phyloP scores from a whole-genome alignment of 2,888 invertebrate species.

The Hirtodrosophila trivittata region DNA sequence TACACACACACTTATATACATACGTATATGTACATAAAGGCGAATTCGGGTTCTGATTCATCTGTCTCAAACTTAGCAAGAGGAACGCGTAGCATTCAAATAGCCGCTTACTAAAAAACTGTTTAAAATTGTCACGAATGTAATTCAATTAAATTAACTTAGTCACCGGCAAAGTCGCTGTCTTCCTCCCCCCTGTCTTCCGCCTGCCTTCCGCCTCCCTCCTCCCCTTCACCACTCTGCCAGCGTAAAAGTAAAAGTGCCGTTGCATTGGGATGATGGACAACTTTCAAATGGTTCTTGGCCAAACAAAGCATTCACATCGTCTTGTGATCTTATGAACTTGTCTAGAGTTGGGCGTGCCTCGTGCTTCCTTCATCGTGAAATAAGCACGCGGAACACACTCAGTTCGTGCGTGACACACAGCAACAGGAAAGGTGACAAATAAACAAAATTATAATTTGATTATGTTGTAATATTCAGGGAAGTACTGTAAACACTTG shows the following conservation, averaged over 20 bases:
- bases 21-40: slow-evolving; percentile 9
- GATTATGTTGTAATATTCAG: too few relatives aligned
- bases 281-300: slow-evolving; percentile 57
- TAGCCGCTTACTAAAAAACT: slow-evolving; percentile 50
- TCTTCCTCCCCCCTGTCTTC: too few relatives aligned
- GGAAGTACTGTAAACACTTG: too few relatives aligned
- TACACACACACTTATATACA: slow-evolving; percentile 1
- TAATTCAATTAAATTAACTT: slow-evolving; percentile 27
- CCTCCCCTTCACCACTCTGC: not conserved
- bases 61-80: slow-evolving; percentile 13
- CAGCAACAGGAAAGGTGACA: not conserved
- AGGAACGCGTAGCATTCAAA: slow-evolving; percentile 51
- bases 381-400: too few relatives aligned
- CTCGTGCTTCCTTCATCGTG: too few relatives aligned
- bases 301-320: slow-evolving; percentile 25
- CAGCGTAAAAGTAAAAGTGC: slow-evolving; percentile 42
- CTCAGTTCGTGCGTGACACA: too few relatives aligned
- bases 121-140: slow-evolving; percentile 17
- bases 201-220: not conserved
- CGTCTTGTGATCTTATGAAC: not conserved
- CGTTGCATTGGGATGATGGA: slow-evolving; percentile 25
- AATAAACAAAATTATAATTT: too few relatives aligned
- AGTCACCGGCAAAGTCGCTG: slow-evolving; percentile 18
- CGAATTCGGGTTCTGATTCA: slow-evolving; percentile 46
- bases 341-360: not conserved